Base-by-base conservation (phyloP, 2,113 vertebrate species). In the Orcinus orca region DNA sequence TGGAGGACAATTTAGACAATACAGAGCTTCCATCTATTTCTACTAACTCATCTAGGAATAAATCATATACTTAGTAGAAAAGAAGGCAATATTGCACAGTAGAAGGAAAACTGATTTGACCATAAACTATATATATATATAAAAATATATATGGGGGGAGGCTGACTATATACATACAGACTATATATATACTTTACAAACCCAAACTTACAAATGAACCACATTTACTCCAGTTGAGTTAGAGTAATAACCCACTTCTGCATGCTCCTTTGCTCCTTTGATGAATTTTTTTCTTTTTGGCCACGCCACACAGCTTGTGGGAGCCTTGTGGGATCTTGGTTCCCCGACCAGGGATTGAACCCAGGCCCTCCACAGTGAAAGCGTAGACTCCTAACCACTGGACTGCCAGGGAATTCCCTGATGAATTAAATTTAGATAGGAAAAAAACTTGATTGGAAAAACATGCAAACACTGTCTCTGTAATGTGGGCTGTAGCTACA, bases 31-130 rank as follows among this genome's bases (percentile, higher is more conserved):
- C 47, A 85, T 65, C 17, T 88, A 65, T 53, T 87, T 89, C 79
- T 84, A 76, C 60, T 76, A 90, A 88, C 58, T 96, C 60, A 91
- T 70, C n/a, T 26, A 95, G 38, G 31, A 95, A 94, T 68, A 95
- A 82, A 55, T 82, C 18, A 76, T 71, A 53, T 62, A 90, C 83
- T 73, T 80, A 90, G 21, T 23, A 90, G 26, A 83, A 84, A 74
- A 62, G n/a, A 95, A 91, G 23, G 47, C 55, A 97, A 33, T 58
- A 50, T 5, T 86, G 55, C 36, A 60, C 5, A 94, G n/a, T 21
- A 81, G 73, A 5, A 92, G 33, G 33, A 93, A 90, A 33, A 90
- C 8, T 68, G 29, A 87, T 50, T 33, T 88, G 50, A 83, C 8
- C 18, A 89, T 11, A 80, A 80, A 60, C 4, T 60, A n/a, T 11